Percentiles rank a stretch among this genome's conserved stretches.
Evolutionary conservation across 1,140 invertebrate species (phyloP).

Genomic region (Aphelinus certus): DNA sequence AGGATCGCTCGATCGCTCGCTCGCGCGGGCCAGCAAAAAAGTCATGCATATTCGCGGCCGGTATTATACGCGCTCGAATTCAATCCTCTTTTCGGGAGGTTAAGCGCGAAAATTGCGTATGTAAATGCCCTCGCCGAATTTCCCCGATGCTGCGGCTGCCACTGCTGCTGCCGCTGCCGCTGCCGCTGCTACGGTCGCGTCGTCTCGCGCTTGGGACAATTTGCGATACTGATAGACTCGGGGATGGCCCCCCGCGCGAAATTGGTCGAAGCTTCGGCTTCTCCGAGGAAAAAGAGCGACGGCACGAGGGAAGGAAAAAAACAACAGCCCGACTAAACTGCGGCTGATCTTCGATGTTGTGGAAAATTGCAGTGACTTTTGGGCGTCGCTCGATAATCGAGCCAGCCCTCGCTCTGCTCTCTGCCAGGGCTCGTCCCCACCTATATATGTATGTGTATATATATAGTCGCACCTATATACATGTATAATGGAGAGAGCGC

Average conservation of each 20-base stretch:
- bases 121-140: slow-evolving; percentile 36
- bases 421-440: no score
- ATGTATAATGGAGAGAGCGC: neutral
- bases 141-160: neutral
- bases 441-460: no score
- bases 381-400: slow-evolving; percentile 12
- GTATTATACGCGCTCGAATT: slow-evolving; percentile 1
- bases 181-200: no score
- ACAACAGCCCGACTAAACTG: slow-evolving; percentile 15
- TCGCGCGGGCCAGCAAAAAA: no score
- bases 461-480: neutral
- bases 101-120: slow-evolving; percentile 43
- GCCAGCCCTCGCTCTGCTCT: no score
- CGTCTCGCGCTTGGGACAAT: slow-evolving; percentile 1
- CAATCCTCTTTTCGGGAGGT: slow-evolving; percentile 43
- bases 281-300: neutral
- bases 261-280: slow-evolving; percentile 13
- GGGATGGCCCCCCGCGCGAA: slow-evolving; percentile 6
- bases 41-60: no score
- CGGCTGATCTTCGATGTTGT: slow-evolving; percentile 38
- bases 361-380: slow-evolving; percentile 36
- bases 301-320: neutral
- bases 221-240: slow-evolving; percentile 19
- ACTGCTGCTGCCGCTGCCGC: no score
- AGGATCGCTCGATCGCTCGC: no score